Evolutionary conservation across 2,113 vertebrate species (phyloP).

Genomic region (Gallinago paraguaiae): DNA sequence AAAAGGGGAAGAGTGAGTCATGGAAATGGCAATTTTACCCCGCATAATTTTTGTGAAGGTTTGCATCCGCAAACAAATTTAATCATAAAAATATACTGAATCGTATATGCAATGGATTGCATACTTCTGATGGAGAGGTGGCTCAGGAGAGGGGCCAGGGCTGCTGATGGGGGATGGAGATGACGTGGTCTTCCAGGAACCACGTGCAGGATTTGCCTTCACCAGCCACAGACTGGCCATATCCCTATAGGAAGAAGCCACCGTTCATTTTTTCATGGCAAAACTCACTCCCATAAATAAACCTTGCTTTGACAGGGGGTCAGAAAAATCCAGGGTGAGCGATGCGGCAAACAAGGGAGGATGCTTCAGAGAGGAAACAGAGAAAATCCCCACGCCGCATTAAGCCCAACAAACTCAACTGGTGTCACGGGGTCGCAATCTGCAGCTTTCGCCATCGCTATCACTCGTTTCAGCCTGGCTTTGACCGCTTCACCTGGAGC

Average conservation of each 20-base stretch:
- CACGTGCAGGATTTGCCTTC: neutral
- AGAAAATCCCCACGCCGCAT: neutral
- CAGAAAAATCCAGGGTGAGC: neutral
- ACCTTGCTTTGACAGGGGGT: neutral
- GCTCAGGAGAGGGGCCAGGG: neutral
- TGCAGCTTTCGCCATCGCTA: neutral
- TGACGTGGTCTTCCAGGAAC: neutral
- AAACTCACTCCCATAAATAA: neutral
- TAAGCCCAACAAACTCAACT: neutral
- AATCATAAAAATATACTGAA: neutral
- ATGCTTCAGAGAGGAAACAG: neutral
- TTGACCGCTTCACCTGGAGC: neutral
- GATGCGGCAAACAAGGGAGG: neutral
- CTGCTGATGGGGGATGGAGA: neutral
- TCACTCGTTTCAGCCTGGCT: neutral
- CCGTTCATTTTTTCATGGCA: neutral
- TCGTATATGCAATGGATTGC: too few relatives aligned
- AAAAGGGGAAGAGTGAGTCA: neutral
- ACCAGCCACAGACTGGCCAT: neutral
- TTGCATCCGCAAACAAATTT: neutral
- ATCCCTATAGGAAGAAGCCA: neutral
- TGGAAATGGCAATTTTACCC: neutral
- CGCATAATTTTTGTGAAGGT: neutral
- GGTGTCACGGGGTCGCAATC: neutral
- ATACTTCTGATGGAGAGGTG: accelerated